Base-by-base conservation (phyloP, 2,797 vertebrate species). In the Muraenolepis orangiensis region DNA sequence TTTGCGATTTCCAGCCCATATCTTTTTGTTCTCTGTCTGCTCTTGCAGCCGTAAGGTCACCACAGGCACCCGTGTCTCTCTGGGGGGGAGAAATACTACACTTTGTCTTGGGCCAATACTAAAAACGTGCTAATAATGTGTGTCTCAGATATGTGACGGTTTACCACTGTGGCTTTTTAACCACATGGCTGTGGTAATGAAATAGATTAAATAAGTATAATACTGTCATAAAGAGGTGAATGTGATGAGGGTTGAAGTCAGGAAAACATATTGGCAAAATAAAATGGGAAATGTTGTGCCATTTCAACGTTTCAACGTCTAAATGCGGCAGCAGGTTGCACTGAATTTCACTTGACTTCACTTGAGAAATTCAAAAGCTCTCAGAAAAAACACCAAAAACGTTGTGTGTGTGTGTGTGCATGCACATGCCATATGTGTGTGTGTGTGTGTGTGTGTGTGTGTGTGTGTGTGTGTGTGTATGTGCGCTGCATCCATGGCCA, bases 1-100 rank as follows among this genome's bases (percentile, higher is more conserved):
- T 64, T 81, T 79, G 61, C 32, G 26, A 80, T 78, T 73, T 71
- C 85, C 81, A 71, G 76, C 69, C 78, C 81, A 82, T 40, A 82
- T 77, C 76, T 70, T 46, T 70, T 40, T 57, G 23, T 18, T 2
- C 2, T 72, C 18, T 34, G 3, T n/a, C 29, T 61, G 4, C 34
- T 4, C 30, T 7, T n/a, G n/a, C n/a, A 6, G 11, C 46, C 46
- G n/a, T 20, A 4, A 51, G 20, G 28, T 31, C 30, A 18, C 18
- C 14, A 29, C 14, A 16, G 7, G 28, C 18, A 12, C 6, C 57
- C 57, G 2, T 13, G 57, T 32, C 2, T 57, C 66, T 64, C 28
- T 64, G 46, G 46, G 46, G 46, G 46, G 46, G 18, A n/a, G 1
- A 20, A 20, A 51, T n/a, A 51, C 46, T 20, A n/a, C 46, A 51